Base-by-base conservation (phyloP, 2,797 vertebrate genomes). In the Clarias fuscus region DNA sequence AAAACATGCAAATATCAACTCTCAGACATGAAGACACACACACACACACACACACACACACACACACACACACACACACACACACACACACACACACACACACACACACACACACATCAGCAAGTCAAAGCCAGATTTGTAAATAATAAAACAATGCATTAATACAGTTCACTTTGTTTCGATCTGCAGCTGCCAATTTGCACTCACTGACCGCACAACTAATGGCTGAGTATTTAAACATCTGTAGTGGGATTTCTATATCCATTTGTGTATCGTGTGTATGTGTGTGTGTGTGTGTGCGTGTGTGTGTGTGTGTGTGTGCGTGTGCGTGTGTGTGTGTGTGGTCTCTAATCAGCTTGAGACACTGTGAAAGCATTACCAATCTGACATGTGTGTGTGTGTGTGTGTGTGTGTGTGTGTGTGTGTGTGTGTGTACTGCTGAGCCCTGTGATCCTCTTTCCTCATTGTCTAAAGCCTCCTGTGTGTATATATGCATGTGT, bases 291-390 rank as follows among this genome's bases (percentile, higher is more conserved):
- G 65, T 84, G 68, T 64, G 37, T 84, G 59, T 65, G 83, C 76
- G 83, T 59, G 15, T 77, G 61, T 77, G 17, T 40, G 27, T 53
- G 79, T 76, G 71, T 56, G 85, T 86, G 56, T 72, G 65, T 84
- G 68, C 48, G 37, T 84, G 59, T 65, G 83, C 76, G 83, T 64
- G 72, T 62, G 83, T 77, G 84, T 84, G 72, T 85, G 73, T 43
- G 22, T 73, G 59, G 27, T 56, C 14, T 43, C 8, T 80, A 79
- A 79, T 78, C 64, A 80, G 77, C 59, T 61, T 80, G 56, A 80
- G 56, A 71, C 65, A n/a, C 67, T 33, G 5, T 48, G 37, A 85
- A 71, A 70, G 65, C 65, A 48, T 79, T 85, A 85, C 43, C 33
- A 65, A 11, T 18, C 30, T n/a, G n/a, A n/a, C n/a, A n/a, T 80